Evolutionary conservation across 2,888 invertebrate genomes (phyloP), one percentile per base, ranked within the genome.

Genomic region (Chamaedrilus cognettii): DNA sequence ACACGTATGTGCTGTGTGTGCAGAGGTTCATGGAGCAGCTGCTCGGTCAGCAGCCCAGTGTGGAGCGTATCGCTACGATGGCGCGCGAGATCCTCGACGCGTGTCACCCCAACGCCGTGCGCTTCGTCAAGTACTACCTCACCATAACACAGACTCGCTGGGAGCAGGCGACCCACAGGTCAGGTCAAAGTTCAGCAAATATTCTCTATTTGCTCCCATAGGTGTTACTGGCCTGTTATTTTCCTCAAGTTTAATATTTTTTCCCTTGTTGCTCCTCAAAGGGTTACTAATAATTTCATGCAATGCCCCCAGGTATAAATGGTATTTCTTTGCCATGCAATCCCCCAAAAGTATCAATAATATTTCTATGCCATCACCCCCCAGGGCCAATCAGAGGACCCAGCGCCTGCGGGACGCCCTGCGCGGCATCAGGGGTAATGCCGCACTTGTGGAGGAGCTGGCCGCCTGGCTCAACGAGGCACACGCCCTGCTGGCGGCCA

Each of bases 51-150:
- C 80, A 81, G 67, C 80, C 79, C 15, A 78, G 77, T 65, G 77
- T 83, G 11, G 82, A 82, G 64, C 79, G 77, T 69, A 82, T 82
- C 66, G 77, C 77, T 60, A 68, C 73, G 30, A 67, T 83, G 64
- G 80, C 81, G 0, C 79, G 82, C 67, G 81, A 82, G 68, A 82
- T 83, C 35, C 72, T 82, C 35, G 71, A 75, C 61, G 78, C 78
- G 63, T 82, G 82, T 73, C 82, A 83, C 69, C 82, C 82, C 1
- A 82, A 81, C 64, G 83, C 83, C 35, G 74, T 82, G 50, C 71
- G 82, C 74, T 83, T 82, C 70, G 82, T 83, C 66, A 82, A 81
- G 70, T 82, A 82, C 71, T 82, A 82, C 76, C 77, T 82, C 61
- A 83, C 83, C 3, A 82, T 83, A 58, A 83, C 82, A 56, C 80